Evolutionary conservation across 2,888 invertebrate genomes (phyloP), one percentile per base, ranked within the genome.

Genomic region (Allygus modestus): DNA sequence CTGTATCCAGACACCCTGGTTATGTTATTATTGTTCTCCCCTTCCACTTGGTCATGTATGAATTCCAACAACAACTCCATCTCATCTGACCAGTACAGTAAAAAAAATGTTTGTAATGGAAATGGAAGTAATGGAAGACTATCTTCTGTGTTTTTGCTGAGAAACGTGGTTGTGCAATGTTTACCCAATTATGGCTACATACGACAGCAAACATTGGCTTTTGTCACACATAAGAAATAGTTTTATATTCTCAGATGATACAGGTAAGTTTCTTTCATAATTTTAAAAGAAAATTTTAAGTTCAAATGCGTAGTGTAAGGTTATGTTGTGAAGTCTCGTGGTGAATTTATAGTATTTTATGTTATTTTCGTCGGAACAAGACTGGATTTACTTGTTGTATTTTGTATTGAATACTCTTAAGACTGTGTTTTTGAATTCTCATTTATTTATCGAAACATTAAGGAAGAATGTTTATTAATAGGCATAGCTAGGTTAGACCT

Each of bases 171-270:
- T 83, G 84, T 86, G 87, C 86, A 85, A 87, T 87, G 87, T 85
- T 85, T 85, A 84, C 86, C 81, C 84, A 87, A 87, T 84, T 85
- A 98, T 98, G 98, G 98, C 98, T 87, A 94, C 97, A 87, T 98
- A 97, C 91, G 98, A 98, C 90, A 97, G 98, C 91, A 95, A 95
- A 90, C 95, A 96, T 88, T 98, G 98, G 96, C 92, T 99, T 75
- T 92, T 98, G 81, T 96, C 97, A 85, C 97, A 98, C 91, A 97
- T 98, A 87, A 93, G 97, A 84, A 97, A 98, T 91, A 97, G 98
- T 12, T 99, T 98, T 91, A 97, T 98, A 89, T 96, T 97, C 31
- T 97, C 97, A 28, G 98, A 99, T 91, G 98, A 98, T 91, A 97
- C 98, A 88, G 97, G 92, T 92, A 88, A 85, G 86, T 86, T 84